phyloP scores from a whole-genome alignment of 2,797 vertebrate species.

The Delichon dasypus region DNA sequence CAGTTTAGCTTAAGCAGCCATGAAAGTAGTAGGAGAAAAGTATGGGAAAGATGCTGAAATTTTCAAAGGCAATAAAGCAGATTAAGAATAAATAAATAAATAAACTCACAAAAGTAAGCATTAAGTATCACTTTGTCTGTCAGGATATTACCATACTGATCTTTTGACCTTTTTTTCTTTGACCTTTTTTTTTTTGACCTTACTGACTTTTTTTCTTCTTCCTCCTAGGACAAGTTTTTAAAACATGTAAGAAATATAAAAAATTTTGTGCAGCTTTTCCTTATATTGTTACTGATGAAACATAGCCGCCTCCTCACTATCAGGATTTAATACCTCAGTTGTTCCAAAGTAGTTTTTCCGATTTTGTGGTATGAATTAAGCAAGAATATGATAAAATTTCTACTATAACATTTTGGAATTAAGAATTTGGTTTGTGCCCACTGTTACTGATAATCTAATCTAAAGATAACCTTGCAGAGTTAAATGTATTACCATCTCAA shows the following conservation, averaged over 20 bases:
- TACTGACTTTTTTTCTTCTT: not conserved
- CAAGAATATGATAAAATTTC: not conserved
- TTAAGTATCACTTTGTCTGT: not conserved
- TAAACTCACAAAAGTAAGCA: not conserved
- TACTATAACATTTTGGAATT: not conserved
- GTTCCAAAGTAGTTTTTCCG: not conserved
- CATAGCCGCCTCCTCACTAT: not conserved
- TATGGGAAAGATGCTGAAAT: not conserved
- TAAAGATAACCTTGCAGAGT: conserved; percentile 12
- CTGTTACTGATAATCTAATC: conserved; percentile 33
- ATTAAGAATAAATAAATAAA: not conserved
- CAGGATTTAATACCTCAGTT: not conserved
- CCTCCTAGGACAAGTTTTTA: not conserved
- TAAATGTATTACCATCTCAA: conserved; percentile 39
- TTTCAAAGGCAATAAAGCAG: not conserved
- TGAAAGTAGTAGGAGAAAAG: not conserved
- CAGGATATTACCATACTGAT: not conserved
- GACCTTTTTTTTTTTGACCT: no score
- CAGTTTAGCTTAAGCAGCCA: not conserved
- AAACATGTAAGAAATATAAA: not conserved
- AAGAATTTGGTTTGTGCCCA: not conserved
- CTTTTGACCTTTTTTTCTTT: not conserved
- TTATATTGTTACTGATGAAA: not conserved
- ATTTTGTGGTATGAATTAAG: not conserved
- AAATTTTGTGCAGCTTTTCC: not conserved